Evolutionary conservation across 2,888 invertebrate genomes (phyloP).

Genomic region (Euzophera pinguis): DNA sequence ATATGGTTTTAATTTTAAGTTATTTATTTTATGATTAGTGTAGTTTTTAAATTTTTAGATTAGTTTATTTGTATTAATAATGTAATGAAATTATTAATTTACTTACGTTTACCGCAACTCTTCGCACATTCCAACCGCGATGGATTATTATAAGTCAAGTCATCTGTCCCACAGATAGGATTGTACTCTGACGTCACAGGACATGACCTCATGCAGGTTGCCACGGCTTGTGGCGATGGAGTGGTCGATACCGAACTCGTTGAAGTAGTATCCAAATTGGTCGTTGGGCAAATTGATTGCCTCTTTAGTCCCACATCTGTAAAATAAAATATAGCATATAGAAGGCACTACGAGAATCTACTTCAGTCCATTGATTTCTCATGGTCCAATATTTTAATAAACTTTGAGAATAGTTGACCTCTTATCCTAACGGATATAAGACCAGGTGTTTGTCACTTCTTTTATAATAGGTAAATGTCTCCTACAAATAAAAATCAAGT

Average conservation of each 20-base stretch:
- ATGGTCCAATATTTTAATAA: too few relatives aligned
- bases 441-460: too few relatives aligned
- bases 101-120: constrained; percentile 62
- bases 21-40: too few relatives aligned
- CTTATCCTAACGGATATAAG: too few relatives aligned
- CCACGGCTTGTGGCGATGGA: background rate
- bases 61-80: too few relatives aligned
- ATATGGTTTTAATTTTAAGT: too few relatives aligned
- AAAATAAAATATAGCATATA: too few relatives aligned
- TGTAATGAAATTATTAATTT: background rate
- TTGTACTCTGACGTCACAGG: constrained; percentile 52
- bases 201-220: constrained; percentile 36
- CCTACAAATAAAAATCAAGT: too few relatives aligned
- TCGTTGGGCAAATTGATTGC: background rate
- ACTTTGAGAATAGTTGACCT: too few relatives aligned
- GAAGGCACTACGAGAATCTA: too few relatives aligned
- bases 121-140: constrained; percentile 56
- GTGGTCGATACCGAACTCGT: background rate
- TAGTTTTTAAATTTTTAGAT: background rate
- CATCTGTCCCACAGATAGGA: constrained; percentile 67
- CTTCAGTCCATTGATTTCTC: too few relatives aligned
- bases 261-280: background rate
- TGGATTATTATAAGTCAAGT: constrained; percentile 56
- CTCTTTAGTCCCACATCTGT: constrained; percentile 4
- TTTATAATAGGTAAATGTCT: too few relatives aligned